Base-by-base conservation (phyloP, 2,888 invertebrate species). In the Nephrotoma guestfalica region DNA sequence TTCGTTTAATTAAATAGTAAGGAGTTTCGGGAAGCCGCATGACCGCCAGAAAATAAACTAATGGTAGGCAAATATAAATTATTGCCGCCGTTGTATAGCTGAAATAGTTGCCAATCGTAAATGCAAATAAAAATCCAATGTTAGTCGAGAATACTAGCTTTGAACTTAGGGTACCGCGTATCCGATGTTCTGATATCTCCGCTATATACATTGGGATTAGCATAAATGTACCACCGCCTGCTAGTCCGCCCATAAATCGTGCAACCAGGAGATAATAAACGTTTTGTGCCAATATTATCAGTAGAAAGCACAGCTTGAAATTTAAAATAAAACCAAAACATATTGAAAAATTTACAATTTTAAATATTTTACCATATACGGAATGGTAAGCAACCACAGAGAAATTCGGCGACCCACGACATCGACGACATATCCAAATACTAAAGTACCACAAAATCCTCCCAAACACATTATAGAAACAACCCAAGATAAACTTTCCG, bases 361-460 rank as follows among this genome's bases (percentile, higher is more conserved):
- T 43, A 43, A 43, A 11, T 43, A 43, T 43, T 4, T 88, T 88
- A 91, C 90, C 88, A 91, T 85, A 13, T 89, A 88, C 0, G 92
- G 91, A 51, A 91, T 3, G 0, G 90, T 89, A 41, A 88, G 84
- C 87, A 90, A 87, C 0, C 91, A 86, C 30, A 91, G 86, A 0
- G 89, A 88, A 3, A 87, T 47, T 87, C 90, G 90, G 6, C 91
- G 87, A 3, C 91, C 91, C 85, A 90, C 88, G 87, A 87, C 89
- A 15, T 91, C 90, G 0, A 91, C 89, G 84, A 89, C 86, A 91
- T 91, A 91, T 0, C 90, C 89, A 47, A 90, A 91, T 5, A 91
- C 87, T 4, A 91, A 85, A 9, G 90, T 90, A 9, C 92, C 91
- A 9, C 90, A 6, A 0, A 90, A 43, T 0, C 91, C 91, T 0